phyloP scores from a whole-genome alignment of 2,113 vertebrate genomes.

The Maccullochella peelii region DNA sequence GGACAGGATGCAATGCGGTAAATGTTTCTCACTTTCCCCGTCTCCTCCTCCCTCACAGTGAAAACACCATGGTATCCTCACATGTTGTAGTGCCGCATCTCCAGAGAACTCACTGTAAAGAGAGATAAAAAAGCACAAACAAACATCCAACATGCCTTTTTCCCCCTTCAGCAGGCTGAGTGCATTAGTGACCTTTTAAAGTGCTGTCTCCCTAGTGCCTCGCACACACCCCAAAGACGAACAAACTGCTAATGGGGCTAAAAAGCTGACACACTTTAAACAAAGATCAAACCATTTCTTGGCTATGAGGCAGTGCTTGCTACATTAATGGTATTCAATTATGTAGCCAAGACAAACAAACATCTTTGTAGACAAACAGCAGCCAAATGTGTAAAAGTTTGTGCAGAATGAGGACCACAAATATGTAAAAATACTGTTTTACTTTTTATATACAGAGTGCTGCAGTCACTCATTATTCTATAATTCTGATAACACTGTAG shows the following conservation, averaged over 20 bases:
- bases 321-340: conserved; percentile 73
- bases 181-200: conserved; percentile 83
- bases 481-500: not conserved
- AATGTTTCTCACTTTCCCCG: conserved; percentile 51
- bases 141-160: conserved; percentile 75
- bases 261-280: conserved; percentile 76
- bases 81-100: conserved; percentile 62
- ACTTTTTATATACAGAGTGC: not conserved
- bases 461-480: conserved; percentile 8
- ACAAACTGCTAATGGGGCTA: conserved; percentile 73
- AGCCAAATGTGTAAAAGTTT: conserved; percentile 49
- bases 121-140: conserved; percentile 71
- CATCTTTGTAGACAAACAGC: conserved; percentile 61
- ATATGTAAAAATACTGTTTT: conserved; percentile 21
- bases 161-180: conserved; percentile 69
- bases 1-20: conserved; percentile 28
- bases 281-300: conserved; percentile 76
- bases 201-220: conserved; percentile 66
- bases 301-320: conserved; percentile 49
- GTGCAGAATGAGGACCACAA: conserved; percentile 2
- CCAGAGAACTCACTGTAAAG: conserved; percentile 70
- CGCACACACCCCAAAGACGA: conserved; percentile 67
- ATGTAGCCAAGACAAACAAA: conserved; percentile 68
- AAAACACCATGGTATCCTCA: conserved; percentile 51
- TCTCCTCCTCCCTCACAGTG: conserved; percentile 25